phyloP scores from a whole-genome alignment of 2,888 invertebrate species.

The Stramonita haemastoma region DNA sequence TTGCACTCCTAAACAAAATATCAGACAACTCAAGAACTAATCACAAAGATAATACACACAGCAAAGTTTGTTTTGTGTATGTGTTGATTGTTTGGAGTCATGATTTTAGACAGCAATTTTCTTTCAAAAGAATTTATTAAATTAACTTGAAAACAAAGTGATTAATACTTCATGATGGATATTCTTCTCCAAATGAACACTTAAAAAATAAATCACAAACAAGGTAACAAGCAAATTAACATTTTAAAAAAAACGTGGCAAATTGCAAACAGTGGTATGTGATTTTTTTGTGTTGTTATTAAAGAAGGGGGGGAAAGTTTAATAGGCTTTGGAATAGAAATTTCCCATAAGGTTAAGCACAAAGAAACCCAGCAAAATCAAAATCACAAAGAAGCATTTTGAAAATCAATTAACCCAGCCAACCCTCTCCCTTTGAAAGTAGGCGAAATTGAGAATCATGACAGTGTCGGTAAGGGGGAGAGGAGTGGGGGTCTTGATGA shows the following conservation, averaged over 20 bases:
- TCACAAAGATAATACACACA: background rate
- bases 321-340: background rate
- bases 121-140: background rate
- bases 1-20: background rate
- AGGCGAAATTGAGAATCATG: background rate
- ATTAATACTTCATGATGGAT: background rate
- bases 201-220: background rate
- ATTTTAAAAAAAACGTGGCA: background rate
- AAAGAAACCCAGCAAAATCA: background rate
- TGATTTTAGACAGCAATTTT: conserved; percentile 9
- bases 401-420: background rate
- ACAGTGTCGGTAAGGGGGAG: background rate
- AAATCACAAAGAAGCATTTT: background rate
- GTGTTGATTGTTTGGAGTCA: background rate
- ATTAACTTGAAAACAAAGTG: background rate
- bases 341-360: background rate
- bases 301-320: background rate
- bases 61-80: conserved; percentile 3
- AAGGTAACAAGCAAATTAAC: background rate
- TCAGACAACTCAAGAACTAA: too few species aligned
- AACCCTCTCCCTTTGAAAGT: conserved; percentile 16
- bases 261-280: background rate
- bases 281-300: too few species aligned
- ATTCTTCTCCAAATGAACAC: background rate
- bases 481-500: background rate